Percentiles rank a stretch among this genome's conserved stretches.
phyloP scores from a whole-genome alignment of 2,888 invertebrate species.

The Tethea ocularis region DNA sequence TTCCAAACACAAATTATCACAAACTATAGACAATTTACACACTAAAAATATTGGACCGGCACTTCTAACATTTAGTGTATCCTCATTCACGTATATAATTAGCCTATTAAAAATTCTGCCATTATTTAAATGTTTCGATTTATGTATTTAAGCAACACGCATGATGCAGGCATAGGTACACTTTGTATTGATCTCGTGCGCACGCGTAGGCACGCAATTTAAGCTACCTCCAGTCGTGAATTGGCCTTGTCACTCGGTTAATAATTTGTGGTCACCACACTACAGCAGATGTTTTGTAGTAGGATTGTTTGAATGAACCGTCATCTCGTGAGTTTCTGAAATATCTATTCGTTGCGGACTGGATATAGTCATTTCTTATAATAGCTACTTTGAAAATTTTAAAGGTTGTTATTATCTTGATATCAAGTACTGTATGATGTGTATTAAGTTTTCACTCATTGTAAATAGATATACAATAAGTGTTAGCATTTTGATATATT shows the following conservation, averaged over 20 bases:
- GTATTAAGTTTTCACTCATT: too few relatives aligned
- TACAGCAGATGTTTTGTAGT: not conserved
- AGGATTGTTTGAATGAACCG: not conserved
- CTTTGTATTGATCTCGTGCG: slow-evolving; percentile 51
- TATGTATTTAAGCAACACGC: slow-evolving; percentile 28
- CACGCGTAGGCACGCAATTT: slow-evolving; percentile 47
- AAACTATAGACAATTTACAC: not conserved
- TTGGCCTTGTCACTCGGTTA: slow-evolving; percentile 55
- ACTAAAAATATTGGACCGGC: not conserved
- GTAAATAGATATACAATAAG: too few relatives aligned
- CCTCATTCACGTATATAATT: not conserved
- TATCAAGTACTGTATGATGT: too few relatives aligned
- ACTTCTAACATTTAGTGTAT: not conserved
- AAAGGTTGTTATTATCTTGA: too few relatives aligned
- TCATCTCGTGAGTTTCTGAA: not conserved
- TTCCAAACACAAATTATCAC: not conserved
- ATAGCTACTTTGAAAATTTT: too few relatives aligned
- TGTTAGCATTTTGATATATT: too few relatives aligned
- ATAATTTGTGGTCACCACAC: slow-evolving; percentile 20
- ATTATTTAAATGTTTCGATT: slow-evolving; percentile 8
- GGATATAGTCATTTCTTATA: too few relatives aligned
- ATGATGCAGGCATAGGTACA: slow-evolving; percentile 40
- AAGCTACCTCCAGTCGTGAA: slow-evolving; percentile 43
- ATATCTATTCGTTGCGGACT: not conserved
- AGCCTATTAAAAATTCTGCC: not conserved